A percentile compares a stretch with the other conserved stretches of the same genome.
Conservation (phyloP, 2,888 invertebrate genomes). For the Hylaea fasciaria region DNA sequence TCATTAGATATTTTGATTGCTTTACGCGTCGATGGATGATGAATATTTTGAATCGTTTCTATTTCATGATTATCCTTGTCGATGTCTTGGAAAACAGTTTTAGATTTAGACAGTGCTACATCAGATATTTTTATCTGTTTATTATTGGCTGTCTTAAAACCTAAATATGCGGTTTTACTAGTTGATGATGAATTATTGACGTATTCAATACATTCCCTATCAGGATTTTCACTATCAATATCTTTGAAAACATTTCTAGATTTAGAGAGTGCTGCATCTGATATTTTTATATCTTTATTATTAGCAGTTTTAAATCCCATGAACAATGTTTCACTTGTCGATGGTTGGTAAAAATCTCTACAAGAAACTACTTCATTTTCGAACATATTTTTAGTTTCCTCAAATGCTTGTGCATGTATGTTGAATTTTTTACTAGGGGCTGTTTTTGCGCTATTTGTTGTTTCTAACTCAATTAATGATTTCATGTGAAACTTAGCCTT, state of each 20-base stretch:
- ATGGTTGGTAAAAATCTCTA: constrained; percentile 16
- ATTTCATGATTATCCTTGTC: constrained; percentile 6
- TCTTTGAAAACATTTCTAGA: constrained; percentile 51
- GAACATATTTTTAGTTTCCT: constrained; percentile 55
- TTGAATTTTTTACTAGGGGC: constrained; percentile 55
- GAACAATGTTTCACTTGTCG: constrained; percentile 28
- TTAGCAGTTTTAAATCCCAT: constrained; percentile 66
- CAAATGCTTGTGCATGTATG: constrained; percentile 55
- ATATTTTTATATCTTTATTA: constrained; percentile 64
- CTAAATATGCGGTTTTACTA: constrained; percentile 41
- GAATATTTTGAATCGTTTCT: constrained; percentile 4
- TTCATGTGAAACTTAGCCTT: not conserved
- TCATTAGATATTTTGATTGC: constrained; percentile 60
- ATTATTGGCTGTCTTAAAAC: constrained; percentile 70
- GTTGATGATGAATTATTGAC: constrained; percentile 13
- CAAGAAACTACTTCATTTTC: constrained; percentile 40
- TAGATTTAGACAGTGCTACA: constrained; percentile 52
- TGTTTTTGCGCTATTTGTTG: constrained; percentile 58
- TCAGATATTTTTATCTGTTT: constrained; percentile 62
- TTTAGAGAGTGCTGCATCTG: constrained; percentile 53
- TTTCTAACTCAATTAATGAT: not conserved
- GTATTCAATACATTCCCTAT: not conserved
- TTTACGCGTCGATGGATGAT: constrained; percentile 22
- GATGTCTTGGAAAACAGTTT: constrained; percentile 45
- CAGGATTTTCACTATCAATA: constrained; percentile 21